Percentiles rank a stretch among this genome's conserved stretches.
Evolutionary conservation across 35 echinoderm and acorn worm genomes (phyloP).

Genomic region (Ophioderma brevispina): DNA sequence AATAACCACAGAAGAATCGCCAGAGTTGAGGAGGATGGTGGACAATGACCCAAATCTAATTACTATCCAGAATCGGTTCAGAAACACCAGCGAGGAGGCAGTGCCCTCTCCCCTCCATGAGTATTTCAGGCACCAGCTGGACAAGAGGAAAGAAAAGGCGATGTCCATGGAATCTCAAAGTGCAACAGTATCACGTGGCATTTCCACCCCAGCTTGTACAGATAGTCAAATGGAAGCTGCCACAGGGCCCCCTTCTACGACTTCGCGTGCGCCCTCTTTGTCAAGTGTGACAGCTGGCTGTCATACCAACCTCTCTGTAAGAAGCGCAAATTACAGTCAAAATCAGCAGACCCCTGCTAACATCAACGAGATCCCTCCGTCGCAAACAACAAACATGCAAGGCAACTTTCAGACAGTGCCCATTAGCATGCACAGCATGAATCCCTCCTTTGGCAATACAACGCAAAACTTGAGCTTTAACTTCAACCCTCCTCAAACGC

Average conservation of each 20-base stretch:
- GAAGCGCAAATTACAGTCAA: not conserved
- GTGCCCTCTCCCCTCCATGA: not conserved
- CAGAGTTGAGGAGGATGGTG: slow-evolving; percentile 66
- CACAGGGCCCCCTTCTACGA: not conserved
- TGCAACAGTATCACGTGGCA: not conserved
- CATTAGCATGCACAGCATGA: not conserved
- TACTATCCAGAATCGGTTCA: slow-evolving; percentile 80
- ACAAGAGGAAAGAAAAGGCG: not conserved
- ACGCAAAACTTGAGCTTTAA: not conserved
- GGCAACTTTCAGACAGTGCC: not conserved
- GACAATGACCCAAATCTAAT: slow-evolving; percentile 70
- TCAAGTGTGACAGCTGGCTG: not conserved
- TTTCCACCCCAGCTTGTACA: not conserved
- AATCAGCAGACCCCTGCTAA: not conserved
- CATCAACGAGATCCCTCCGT: not conserved
- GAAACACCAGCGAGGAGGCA: not conserved
- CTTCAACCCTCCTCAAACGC: not conserved
- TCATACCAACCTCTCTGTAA: not conserved
- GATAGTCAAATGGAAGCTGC: not conserved
- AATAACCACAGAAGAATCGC: slow-evolving; percentile 81
- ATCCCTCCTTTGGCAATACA: not conserved
- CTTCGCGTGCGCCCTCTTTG: not conserved
- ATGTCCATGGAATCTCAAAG: not conserved
- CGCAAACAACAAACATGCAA: not conserved
- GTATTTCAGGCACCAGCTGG: not conserved